These are phyloP conservation scores for Wasmannia auropunctata DNA, from an alignment of 1,140 invertebrate genomes.

Conservation along the genomic window DNA sequence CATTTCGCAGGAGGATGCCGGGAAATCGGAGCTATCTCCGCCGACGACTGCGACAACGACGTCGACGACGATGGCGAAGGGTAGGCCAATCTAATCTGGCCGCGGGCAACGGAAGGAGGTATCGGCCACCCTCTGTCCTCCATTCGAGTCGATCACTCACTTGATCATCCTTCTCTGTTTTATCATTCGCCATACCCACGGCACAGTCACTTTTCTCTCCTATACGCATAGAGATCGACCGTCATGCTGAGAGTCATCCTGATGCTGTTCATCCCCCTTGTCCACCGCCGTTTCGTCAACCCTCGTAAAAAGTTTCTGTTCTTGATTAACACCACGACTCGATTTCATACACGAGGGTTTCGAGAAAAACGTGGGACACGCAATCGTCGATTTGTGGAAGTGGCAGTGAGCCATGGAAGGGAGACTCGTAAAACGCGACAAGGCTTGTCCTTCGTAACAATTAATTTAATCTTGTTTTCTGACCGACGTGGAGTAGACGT, in stretches of 20 bases:
- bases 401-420: not conserved
- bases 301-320: constrained; percentile 72
- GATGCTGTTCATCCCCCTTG: not conserved
- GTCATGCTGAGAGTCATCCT: constrained; percentile 23
- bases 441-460: not conserved
- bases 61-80: constrained; percentile 54
- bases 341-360: not conserved
- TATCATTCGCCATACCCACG: constrained; percentile 60
- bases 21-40: constrained; percentile 47
- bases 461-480: constrained; percentile 9
- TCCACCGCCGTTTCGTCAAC: constrained; percentile 8
- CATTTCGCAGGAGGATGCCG: constrained; percentile 52
- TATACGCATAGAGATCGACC: constrained; percentile 40
- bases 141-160: constrained; percentile 76
- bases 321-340: constrained; percentile 75
- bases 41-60: constrained; percentile 28
- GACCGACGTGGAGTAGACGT: not conserved
- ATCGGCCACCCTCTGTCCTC: constrained; percentile 57
- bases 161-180: constrained; percentile 76
- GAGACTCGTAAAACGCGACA: not conserved
- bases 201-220: constrained; percentile 55
- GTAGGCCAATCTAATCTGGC: constrained; percentile 82
- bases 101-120: constrained; percentile 69
- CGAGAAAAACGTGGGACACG: constrained; percentile 4
- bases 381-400: not conserved